A percentile compares a stretch with the other conserved stretches of the same genome.
Evolutionary conservation across 2,888 invertebrate genomes (phyloP).

Genomic region (Agrilus cyanescens): DNA sequence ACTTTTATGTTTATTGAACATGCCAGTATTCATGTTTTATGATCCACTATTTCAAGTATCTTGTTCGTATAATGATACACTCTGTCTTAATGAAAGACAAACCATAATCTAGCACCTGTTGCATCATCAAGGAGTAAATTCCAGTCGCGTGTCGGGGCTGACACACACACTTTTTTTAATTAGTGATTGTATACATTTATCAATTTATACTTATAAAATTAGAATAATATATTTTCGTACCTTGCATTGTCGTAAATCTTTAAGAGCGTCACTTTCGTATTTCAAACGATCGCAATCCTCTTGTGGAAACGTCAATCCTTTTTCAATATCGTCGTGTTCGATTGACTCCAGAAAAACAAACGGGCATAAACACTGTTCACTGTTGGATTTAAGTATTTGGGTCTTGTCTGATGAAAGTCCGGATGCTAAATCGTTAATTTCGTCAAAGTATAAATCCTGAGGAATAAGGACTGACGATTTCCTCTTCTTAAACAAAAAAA

Average conservation of each 20-base stretch:
- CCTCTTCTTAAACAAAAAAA: slow-evolving; percentile 22
- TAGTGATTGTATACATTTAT: too few relatives aligned
- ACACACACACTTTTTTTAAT: too few relatives aligned
- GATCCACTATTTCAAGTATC: too few relatives aligned
- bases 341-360: slow-evolving; percentile 29
- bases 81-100: too few relatives aligned
- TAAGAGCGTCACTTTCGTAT: slow-evolving; percentile 50
- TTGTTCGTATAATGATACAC: too few relatives aligned
- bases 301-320: slow-evolving; percentile 44
- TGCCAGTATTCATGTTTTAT: too few relatives aligned
- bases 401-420: slow-evolving; percentile 37
- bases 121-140: too few relatives aligned
- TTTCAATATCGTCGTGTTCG: slow-evolving; percentile 34
- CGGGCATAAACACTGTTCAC: slow-evolving; percentile 34
- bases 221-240: too few relatives aligned
- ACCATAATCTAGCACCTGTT: too few relatives aligned
- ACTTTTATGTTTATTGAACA: too few relatives aligned
- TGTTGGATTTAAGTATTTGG: slow-evolving; percentile 30
- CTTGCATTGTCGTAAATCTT: slow-evolving; percentile 43
- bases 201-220: too few relatives aligned
- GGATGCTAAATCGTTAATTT: slow-evolving; percentile 32
- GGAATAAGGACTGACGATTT: slow-evolving; percentile 31
- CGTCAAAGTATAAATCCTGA: slow-evolving; percentile 31
- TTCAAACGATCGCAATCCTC: slow-evolving; percentile 48
- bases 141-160: too few relatives aligned